Evolutionary conservation across 2,888 invertebrate genomes (phyloP), one percentile per base, ranked within the genome.

Genomic region (Nasonia oneida): DNA sequence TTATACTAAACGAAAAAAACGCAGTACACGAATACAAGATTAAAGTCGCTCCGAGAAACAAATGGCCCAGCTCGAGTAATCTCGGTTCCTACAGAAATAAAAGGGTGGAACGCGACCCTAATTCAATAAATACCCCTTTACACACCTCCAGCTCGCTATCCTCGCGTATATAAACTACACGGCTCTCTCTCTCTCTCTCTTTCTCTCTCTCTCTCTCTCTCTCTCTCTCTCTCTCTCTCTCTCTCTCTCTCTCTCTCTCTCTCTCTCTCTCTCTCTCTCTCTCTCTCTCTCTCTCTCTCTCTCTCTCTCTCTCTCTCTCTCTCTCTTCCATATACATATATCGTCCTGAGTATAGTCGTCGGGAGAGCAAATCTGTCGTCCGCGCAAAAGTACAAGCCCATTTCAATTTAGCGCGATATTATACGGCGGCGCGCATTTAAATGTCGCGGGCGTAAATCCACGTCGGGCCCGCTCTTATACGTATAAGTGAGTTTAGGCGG

Each of bases 401-500:
- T 85, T 85, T 87, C 87, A 87, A 87, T 87, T 84, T 87, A 87
- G 87, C 84, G 84, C 83, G 71, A 80, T 87, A 85, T 87, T 87
- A 85, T 87, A 77, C 87, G 79, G 76, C 37, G 82, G 61, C 57
- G 57, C 64, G 42, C 42, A 87, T 87, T 87, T 87, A 87, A 87
- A 87, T 87, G 81, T 88, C 86, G 83, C 85, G 80, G 53, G 78
- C 87, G 84, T 88, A 88, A 87, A 88, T 89, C 86, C 87, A 79
- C 83, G 81, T 85, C 80, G 85, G 53, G 14, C 29, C 29, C 29
- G 23, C 37, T 14, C 71, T 85, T 37, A 86, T 83, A 83, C 84
- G 86, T 86, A 61, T 61, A 88, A 89, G 88, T 88, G 88, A 88
- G 87, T 89, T 89, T 88, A 88, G 86, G 85, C 87, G 74, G 87